phyloP scores from a whole-genome alignment of 2,888 invertebrate genomes.

The Beris morrisii region DNA sequence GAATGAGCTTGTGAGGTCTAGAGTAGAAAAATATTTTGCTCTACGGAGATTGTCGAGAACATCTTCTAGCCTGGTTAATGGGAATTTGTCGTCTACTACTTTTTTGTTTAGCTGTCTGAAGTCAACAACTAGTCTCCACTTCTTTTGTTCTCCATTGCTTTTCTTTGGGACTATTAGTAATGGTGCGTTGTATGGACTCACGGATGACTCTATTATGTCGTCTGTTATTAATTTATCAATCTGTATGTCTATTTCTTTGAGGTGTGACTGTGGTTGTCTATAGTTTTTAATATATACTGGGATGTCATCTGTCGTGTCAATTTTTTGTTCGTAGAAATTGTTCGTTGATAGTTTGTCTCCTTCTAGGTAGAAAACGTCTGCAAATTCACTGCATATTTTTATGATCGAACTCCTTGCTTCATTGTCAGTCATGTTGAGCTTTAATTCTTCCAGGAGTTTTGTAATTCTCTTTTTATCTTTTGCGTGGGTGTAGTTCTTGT shows the following conservation, averaged over 20 bases:
- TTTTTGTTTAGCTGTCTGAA: conserved; percentile 30
- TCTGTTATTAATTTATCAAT: conserved; percentile 6
- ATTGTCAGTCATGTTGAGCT: background rate
- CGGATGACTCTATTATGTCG: conserved; percentile 35
- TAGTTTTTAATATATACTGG: conserved; percentile 11
- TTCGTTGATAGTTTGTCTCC: conserved; percentile 5
- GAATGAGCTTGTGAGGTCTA: conserved; percentile 37
- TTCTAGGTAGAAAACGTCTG: background rate
- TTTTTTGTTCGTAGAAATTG: conserved; percentile 7
- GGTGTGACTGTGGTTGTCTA: conserved; percentile 1
- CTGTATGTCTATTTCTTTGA: conserved; percentile 6
- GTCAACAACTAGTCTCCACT: conserved; percentile 4
- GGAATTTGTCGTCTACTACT: conserved; percentile 31
- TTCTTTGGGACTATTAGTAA: conserved; percentile 37
- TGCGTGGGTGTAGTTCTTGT: background rate
- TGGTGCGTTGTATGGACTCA: conserved; percentile 38
- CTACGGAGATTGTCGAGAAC: conserved; percentile 33
- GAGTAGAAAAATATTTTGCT: conserved; percentile 37
- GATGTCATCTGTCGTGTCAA: conserved; percentile 2
- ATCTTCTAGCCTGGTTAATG: conserved; percentile 31
- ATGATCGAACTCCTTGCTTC: background rate
- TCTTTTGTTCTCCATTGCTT: conserved; percentile 14
- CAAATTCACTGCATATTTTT: conserved; percentile 1
- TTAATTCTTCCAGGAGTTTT: background rate
- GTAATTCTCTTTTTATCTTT: no score